A percentile compares a stretch with the other conserved stretches of the same genome.
These are phyloP conservation scores for Chelonoidis abingdonii DNA, from an alignment of 2,113 vertebrate species.

Conservation along the genomic window DNA sequence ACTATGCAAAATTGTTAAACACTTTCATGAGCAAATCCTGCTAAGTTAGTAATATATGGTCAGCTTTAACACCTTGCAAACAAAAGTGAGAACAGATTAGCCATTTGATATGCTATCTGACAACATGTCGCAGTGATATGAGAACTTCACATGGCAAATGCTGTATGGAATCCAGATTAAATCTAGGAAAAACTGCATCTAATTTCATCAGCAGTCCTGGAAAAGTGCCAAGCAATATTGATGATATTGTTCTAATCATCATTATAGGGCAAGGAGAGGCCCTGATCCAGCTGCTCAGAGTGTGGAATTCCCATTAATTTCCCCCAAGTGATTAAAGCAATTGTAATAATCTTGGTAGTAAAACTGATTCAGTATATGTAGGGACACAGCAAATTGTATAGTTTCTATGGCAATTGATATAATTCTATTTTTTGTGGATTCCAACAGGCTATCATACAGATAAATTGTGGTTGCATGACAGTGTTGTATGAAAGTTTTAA, in stretches of 20 bases:
- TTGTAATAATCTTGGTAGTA: not conserved
- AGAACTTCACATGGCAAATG: accelerated
- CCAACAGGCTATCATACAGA: not conserved
- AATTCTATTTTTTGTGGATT: not conserved
- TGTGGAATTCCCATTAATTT: not conserved
- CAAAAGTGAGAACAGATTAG: not conserved
- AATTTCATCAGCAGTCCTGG: not conserved
- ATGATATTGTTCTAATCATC: not conserved
- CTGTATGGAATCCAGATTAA: not conserved
- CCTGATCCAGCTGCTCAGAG: not conserved
- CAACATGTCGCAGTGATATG: not conserved
- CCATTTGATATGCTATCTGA: not conserved
- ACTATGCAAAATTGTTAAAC: not conserved
- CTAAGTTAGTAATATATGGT: not conserved
- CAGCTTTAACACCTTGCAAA: not conserved
- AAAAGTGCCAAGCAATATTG: not conserved
- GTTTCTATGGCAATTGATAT: not conserved
- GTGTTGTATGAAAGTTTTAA: not conserved
- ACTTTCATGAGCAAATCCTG: not conserved
- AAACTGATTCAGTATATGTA: not conserved
- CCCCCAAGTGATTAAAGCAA: not conserved
- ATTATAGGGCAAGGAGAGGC: not conserved
- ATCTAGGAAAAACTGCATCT: not conserved
- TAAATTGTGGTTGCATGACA: not conserved
- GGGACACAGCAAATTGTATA: not conserved